Evolutionary conservation across 1,140 invertebrate genomes (phyloP).

Genomic region (Sitophilus oryzae): DNA sequence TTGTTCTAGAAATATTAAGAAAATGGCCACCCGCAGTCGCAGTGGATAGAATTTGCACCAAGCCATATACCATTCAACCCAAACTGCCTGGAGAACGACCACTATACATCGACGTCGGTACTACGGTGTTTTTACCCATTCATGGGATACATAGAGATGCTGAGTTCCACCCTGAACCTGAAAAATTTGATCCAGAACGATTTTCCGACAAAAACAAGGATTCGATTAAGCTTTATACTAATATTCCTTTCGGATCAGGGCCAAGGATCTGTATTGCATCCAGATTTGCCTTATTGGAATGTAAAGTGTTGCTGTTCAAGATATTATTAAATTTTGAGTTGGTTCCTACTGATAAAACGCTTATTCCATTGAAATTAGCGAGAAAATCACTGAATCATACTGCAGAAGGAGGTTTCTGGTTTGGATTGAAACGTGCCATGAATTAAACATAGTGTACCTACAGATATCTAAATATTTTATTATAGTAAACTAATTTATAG

Average conservation of each 20-base stretch:
- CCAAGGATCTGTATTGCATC: constrained; percentile 41
- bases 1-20: constrained; percentile 50
- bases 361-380: constrained; percentile 29
- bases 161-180: constrained; percentile 28
- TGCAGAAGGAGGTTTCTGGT: too few relatives aligned
- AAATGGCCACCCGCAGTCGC: constrained; percentile 49
- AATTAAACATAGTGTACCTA: not conserved
- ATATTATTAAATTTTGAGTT: constrained; percentile 37
- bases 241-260: constrained; percentile 54
- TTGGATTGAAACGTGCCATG: constrained; percentile 33
- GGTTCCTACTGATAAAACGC: constrained; percentile 31
- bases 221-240: constrained; percentile 44
- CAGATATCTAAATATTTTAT: not conserved
- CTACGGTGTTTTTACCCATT: constrained; percentile 28
- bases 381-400: constrained; percentile 29
- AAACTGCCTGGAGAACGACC: constrained; percentile 41
- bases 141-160: constrained; percentile 28
- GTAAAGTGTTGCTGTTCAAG: constrained; percentile 38
- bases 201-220: constrained; percentile 33
- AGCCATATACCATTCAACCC: constrained; percentile 45
- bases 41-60: constrained; percentile 49
- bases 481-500: not conserved
- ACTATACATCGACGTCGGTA: constrained; percentile 37
- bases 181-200: constrained; percentile 32
- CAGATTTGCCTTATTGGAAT: constrained; percentile 37